Conservation (phyloP, 2,888 invertebrate genomes). For the Axea sp. region DNA sequence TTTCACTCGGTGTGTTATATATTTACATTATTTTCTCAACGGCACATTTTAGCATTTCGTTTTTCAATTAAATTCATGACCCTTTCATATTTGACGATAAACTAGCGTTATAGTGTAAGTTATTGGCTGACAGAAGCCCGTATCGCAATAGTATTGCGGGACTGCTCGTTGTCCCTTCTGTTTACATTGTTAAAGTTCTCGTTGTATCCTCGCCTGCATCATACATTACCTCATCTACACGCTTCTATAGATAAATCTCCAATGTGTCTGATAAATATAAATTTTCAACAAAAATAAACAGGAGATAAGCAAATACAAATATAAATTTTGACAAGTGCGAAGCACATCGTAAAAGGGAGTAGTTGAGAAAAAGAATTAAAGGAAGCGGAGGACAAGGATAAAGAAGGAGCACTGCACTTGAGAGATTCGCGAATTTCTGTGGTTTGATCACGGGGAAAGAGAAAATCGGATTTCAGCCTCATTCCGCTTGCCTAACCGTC, state of each 20-base stretch:
- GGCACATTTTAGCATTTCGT: conserved; percentile 4
- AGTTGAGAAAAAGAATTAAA: conserved; percentile 29
- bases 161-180: conserved; percentile 17
- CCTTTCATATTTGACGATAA: conserved; percentile 19
- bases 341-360: conserved; percentile 14
- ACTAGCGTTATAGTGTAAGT: conserved; percentile 10
- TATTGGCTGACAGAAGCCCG: conserved; percentile 10
- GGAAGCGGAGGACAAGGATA: conserved; percentile 22
- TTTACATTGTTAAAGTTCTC: conserved; percentile 37
- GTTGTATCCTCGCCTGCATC: conserved; percentile 10
- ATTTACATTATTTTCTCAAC: conserved; percentile 1
- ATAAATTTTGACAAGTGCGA: conserved; percentile 27
- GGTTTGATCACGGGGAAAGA: conserved; percentile 64
- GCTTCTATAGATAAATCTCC: conserved; percentile 32
- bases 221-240: conserved; percentile 26
- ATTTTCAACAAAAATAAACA: conserved; percentile 30
- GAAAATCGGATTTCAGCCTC: conserved; percentile 69
- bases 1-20: background rate
- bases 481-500: conserved; percentile 60
- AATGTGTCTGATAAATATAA: conserved; percentile 44
- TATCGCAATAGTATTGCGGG: conserved; percentile 18
- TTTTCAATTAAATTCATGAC: conserved; percentile 32
- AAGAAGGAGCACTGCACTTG: conserved; percentile 34
- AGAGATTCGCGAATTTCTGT: conserved; percentile 58
- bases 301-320: conserved; percentile 33